Base-by-base conservation (phyloP, 2,888 invertebrate genomes). In the Plemyria rubiginata region DNA sequence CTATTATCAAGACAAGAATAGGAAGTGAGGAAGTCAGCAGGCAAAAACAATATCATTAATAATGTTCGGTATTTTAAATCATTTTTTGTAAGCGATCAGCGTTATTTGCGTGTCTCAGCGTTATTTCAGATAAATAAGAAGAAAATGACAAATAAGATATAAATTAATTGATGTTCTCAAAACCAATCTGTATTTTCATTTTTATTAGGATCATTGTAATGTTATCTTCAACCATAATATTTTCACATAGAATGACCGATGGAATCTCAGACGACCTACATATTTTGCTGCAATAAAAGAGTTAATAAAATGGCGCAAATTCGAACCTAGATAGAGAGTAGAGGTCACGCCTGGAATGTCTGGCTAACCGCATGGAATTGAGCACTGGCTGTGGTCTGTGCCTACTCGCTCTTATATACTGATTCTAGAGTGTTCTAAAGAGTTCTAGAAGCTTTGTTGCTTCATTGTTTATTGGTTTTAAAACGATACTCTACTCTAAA, bases 261-360 rank as follows among this genome's bases (percentile, higher is more conserved):
- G 15, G 45, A 50, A 54, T 45, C 50, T 45, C n/a, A 9, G 36
- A 49, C 22, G 50, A 38, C 36, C 36, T 11, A 38, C 11, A 8
- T 38, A 38, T 38, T 38, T 59, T 43, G 32, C 55, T 54, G 22
- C 40, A 60, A 53, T 59, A 63, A 63, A 62, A 55, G 59, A 41
- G 41, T 48, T 32, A n/a, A 58, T 59, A 66, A 70, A 68, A 68
- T 68, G 60, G 62, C 60, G 62, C 65, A 57, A 63, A 56, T 65
- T 65, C 63, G 55, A 67, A 65, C 55, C 60, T 57, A 64, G 65
- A 63, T 65, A 46, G 40, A 67, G 59, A 59, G 60, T 68, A 40
- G 67, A 65, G 65, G 66, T 54, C 67, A 48, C 59, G 54, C 48
- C 45, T 65, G 57, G 65, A 55, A 70, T 60, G 53, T 48, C 56